These are phyloP conservation scores for Stegana nigrithorax DNA, from an alignment of 2,888 invertebrate species.

Conservation along the genomic window DNA sequence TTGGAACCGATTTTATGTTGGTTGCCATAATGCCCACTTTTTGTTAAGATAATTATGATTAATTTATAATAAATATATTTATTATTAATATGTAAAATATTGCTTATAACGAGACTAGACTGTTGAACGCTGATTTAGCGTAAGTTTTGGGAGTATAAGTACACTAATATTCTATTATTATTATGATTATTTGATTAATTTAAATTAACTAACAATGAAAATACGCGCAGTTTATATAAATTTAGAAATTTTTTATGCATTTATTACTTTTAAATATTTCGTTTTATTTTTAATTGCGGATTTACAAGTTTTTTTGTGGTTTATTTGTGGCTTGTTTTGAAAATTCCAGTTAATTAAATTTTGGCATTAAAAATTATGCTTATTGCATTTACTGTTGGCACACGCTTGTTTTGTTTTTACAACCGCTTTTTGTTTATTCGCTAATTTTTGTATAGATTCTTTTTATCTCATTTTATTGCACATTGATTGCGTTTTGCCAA, in stretches of 20 bases:
- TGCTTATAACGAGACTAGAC: conserved; percentile 11
- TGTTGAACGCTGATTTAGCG: conserved; percentile 3
- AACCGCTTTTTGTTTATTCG: not conserved
- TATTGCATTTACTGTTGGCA: conserved; percentile 20
- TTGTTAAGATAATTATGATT: too few relatives aligned
- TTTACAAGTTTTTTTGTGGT: too few relatives aligned
- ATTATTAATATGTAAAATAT: not conserved
- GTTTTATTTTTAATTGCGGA: conserved; percentile 17
- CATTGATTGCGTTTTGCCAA: not conserved
- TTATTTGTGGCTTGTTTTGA: too few relatives aligned
- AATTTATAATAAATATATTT: not conserved
- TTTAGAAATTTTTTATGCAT: too few relatives aligned
- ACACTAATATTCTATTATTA: too few relatives aligned
- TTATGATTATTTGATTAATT: too few relatives aligned
- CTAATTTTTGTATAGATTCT: not conserved
- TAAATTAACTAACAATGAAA: too few relatives aligned
- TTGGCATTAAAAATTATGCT: conserved; percentile 14
- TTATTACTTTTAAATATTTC: conserved; percentile 25
- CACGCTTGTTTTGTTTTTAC: not conserved
- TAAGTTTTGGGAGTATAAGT: conserved; percentile 23
- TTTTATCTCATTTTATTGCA: not conserved
- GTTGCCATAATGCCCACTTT: not conserved
- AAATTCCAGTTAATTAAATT: conserved; percentile 13
- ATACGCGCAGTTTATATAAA: too few relatives aligned
- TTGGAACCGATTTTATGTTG: not conserved